A percentile compares a stretch with the other conserved stretches of the same genome.
phyloP scores from a whole-genome alignment of 2,888 invertebrate species.

The Xanthia togata region DNA sequence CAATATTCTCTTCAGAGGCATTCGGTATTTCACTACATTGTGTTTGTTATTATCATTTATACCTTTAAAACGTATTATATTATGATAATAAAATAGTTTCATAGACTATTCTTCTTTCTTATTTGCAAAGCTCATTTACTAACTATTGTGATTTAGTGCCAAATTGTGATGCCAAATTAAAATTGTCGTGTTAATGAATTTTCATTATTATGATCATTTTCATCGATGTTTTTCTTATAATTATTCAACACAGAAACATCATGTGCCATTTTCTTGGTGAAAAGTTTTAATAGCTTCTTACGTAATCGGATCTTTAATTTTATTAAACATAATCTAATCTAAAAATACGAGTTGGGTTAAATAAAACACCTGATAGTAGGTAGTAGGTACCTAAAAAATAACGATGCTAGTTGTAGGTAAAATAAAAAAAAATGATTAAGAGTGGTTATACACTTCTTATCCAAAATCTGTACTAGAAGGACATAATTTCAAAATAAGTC shows the following conservation, averaged over 20 bases:
- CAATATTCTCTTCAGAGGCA: constrained; percentile 81
- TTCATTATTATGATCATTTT: background rate
- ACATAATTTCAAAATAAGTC: background rate
- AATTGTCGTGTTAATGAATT: constrained; percentile 5
- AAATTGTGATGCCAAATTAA: constrained; percentile 46
- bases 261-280: background rate
- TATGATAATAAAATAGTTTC: constrained; percentile 78
- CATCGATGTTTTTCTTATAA: background rate
- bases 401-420: constrained; percentile 3
- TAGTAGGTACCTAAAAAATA: no score
- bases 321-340: constrained; percentile 23
- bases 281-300: background rate
- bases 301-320: constrained; percentile 18
- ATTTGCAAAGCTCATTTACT: constrained; percentile 70
- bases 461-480: background rate
- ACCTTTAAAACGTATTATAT: constrained; percentile 74
- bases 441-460: background rate
- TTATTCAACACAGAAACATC: background rate
- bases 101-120: constrained; percentile 63
- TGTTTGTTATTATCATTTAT: constrained; percentile 82
- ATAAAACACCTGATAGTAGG: constrained; percentile 17
- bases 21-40: constrained; percentile 85
- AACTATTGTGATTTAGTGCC: constrained; percentile 45
- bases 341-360: constrained; percentile 9
- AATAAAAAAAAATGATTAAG: background rate